Evolutionary conservation across 2,888 invertebrate species (phyloP).

Genomic region (Biston stratarius): DNA sequence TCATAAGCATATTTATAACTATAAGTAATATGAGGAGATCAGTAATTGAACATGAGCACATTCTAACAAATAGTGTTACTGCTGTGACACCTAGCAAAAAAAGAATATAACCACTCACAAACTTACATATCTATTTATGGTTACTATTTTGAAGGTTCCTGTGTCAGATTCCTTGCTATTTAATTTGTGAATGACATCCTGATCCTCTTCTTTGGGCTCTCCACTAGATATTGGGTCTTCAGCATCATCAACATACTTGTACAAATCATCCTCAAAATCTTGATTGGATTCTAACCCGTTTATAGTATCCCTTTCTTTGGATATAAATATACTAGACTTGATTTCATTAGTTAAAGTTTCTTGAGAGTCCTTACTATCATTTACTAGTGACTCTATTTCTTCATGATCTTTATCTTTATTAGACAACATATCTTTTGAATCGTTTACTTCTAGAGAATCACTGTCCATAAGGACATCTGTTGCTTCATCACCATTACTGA

Average conservation of each 20-base stretch:
- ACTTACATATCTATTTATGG: constrained; percentile 18
- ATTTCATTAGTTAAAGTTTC: neutral
- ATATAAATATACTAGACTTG: neutral
- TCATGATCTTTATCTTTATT: neutral
- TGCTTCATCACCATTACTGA: neutral
- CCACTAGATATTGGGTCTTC: constrained; percentile 4
- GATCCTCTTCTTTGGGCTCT: constrained; percentile 3
- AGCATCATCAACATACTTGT: constrained; percentile 7
- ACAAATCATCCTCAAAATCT: constrained; percentile 11
- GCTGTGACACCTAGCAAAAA: too few relatives aligned
- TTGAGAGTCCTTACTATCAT: neutral
- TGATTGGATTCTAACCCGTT: constrained; percentile 3
- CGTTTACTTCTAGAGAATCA: constrained; percentile 2
- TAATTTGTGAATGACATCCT: neutral
- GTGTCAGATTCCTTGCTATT: neutral
- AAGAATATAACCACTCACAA: neutral
- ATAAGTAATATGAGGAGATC: too few relatives aligned
- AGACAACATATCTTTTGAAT: neutral
- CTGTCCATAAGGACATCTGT: neutral
- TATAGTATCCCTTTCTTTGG: neutral
- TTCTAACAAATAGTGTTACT: too few relatives aligned
- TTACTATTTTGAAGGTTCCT: constrained; percentile 14
- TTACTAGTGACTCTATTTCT: neutral
- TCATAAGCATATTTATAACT: too few relatives aligned
- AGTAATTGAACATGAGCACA: too few relatives aligned